These are phyloP conservation scores for Glandiceps talaboti DNA, from an alignment of 53 echinoderm and acorn worm genomes.

Conservation along the genomic window DNA sequence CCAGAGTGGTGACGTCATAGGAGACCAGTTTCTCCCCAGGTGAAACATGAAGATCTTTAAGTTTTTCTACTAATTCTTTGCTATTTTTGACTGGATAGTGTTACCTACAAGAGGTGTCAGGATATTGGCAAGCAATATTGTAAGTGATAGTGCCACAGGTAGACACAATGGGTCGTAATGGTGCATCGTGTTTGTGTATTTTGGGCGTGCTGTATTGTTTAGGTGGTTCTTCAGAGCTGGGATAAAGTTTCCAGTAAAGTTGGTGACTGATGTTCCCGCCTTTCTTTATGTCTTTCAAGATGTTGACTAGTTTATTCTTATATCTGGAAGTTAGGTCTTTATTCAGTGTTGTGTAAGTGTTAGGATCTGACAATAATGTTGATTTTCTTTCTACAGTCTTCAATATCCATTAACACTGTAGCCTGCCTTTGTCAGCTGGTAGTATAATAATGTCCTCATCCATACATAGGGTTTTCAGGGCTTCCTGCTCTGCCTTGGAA, in stretches of 20 bases:
- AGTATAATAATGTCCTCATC: constrained; percentile 27
- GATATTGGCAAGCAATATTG: constrained; percentile 3
- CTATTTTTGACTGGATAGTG: background rate
- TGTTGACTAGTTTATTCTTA: background rate
- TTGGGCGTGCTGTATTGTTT: constrained; percentile 20
- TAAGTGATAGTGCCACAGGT: constrained; percentile 29
- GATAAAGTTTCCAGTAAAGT: background rate
- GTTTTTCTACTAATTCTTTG: constrained; percentile 12
- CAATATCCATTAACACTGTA: constrained; percentile 24
- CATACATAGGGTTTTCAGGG: constrained; percentile 5
- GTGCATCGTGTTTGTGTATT: constrained; percentile 32
- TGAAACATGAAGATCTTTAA: background rate
- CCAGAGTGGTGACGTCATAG: constrained; percentile 33
- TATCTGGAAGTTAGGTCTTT: constrained; percentile 19
- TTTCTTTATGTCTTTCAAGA: background rate
- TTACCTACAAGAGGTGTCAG: background rate
- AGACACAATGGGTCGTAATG: constrained; percentile 28
- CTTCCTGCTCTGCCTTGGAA: constrained; percentile 11
- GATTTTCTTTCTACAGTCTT: constrained; percentile 14
- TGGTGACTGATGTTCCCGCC: background rate
- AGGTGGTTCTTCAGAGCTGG: constrained; percentile 9
- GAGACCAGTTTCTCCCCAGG: constrained; percentile 26
- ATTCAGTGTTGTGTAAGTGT: constrained; percentile 15
- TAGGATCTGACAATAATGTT: constrained; percentile 11
- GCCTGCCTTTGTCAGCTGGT: constrained; percentile 26